These are phyloP conservation scores for Buceros bicornis DNA, from an alignment of 2,797 vertebrate species.

Conservation along the genomic window DNA sequence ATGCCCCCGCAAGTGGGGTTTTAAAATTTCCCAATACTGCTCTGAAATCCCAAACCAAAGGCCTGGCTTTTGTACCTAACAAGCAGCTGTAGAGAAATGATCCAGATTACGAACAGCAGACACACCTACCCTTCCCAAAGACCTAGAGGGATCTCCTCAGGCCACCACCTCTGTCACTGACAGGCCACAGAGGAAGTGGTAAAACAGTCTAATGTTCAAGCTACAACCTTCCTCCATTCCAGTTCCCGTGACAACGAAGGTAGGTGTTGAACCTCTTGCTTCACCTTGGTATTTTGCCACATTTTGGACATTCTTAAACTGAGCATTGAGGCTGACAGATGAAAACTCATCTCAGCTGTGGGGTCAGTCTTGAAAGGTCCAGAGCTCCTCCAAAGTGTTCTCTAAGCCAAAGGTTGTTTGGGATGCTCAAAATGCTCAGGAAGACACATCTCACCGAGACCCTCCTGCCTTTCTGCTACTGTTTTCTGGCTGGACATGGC, in stretches of 20 bases:
- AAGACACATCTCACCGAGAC: rapidly evolving
- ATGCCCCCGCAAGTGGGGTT: neutral
- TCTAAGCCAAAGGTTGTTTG: neutral
- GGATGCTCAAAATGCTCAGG: neutral
- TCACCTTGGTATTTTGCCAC: neutral
- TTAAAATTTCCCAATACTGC: too few relatives aligned
- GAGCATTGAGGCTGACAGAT: neutral
- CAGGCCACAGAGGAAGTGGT: neutral
- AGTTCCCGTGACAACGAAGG: neutral
- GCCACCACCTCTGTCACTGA: neutral
- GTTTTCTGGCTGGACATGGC: neutral
- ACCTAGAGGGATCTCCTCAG: neutral
- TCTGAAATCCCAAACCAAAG: too few relatives aligned
- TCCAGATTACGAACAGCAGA: neutral
- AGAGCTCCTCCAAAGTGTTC: neutral
- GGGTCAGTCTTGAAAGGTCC: neutral
- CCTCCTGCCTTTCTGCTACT: neutral
- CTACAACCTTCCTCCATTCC: neutral
- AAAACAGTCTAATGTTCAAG: neutral
- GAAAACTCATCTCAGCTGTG: neutral
- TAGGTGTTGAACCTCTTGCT: neutral
- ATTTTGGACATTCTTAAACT: neutral
- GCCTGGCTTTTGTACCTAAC: neutral
- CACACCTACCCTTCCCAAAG: neutral
- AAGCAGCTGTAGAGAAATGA: neutral